Base-by-base conservation (phyloP, 2,113 vertebrate genomes). In the Pangasianodon hypophthalmus region DNA sequence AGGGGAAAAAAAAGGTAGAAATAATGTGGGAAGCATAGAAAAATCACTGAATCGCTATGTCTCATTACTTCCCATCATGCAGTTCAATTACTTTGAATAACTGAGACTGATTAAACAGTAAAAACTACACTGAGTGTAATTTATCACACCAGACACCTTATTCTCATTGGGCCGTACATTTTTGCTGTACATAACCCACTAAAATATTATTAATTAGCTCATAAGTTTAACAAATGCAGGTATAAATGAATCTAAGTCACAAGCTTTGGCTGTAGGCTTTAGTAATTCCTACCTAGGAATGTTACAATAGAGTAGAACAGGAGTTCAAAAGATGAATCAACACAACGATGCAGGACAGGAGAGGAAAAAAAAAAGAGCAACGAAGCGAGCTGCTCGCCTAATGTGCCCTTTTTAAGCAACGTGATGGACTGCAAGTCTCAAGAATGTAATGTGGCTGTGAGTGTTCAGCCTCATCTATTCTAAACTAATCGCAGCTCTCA, bases 11-110 rank as follows among this genome's bases (percentile, higher is more conserved):
- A 73, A 73, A 69, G 16, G 29, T 37, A 79, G 86, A 44, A 58
- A 87, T 52, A 37, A 75, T 79, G 32, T 87, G 37, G 21, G 50
- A 75, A 58, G 24, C 73, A 18, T 44, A 41, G 62, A 75, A 75
- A 75, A 87, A 79, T 87, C 37, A 87, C 52, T 9, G 52, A 62
- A 10, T 79, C 54, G 54, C 86, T 79, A 79, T 60, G 86, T 87
- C 86, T 79, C 71, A 87, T 87, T 87, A 62, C 54, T 10, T 87
- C 73, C 41, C 41, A 79, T 87, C 73, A 87, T 60, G 44, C 71
- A 87, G 73, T 79, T 77, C 52, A 87, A 87, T 79, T 69, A 77
- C 71, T 79, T 62, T 8, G 26, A 87, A 87, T 79, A 87, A 87
- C 73, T 77, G 37, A 77, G 52, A 87, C 73, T 58, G 73, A 87